phyloP scores from a whole-genome alignment of 2,113 vertebrate species.

The Diadophis punctatus region DNA sequence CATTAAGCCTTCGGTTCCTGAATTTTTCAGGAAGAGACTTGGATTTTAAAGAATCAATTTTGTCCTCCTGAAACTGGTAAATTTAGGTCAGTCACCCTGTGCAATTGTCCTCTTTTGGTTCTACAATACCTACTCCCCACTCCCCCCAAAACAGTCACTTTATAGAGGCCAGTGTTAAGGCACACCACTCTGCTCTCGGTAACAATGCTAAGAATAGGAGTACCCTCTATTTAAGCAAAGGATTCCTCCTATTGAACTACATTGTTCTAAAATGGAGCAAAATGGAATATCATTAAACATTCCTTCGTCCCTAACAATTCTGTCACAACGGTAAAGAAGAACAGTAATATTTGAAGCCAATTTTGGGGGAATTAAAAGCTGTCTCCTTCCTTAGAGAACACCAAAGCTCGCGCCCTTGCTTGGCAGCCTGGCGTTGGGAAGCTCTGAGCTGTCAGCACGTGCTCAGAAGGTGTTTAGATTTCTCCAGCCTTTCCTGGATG shows the following conservation, averaged over 20 bases:
- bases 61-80: slow-evolving; percentile 16
- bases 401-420: not conserved
- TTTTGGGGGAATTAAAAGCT: slow-evolving; percentile 38
- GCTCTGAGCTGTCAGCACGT: not conserved
- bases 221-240: slow-evolving; percentile 46
- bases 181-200: slow-evolving; percentile 30
- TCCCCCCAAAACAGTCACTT: slow-evolving; percentile 50
- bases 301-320: not conserved
- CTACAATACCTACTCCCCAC: slow-evolving; percentile 37
- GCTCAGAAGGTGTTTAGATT: not conserved
- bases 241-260: slow-evolving; percentile 61
- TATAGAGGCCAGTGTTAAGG: slow-evolving; percentile 56
- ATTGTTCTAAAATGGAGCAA: slow-evolving; percentile 65
- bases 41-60: not conserved
- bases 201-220: slow-evolving; percentile 32
- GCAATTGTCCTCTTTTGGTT: slow-evolving; percentile 45
- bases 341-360: slow-evolving; percentile 42
- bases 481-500: not conserved
- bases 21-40: not conserved
- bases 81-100: slow-evolving; percentile 26
- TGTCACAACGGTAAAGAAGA: slow-evolving; percentile 55
- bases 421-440: not conserved
- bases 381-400: slow-evolving; percentile 3
- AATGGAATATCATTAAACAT: slow-evolving; percentile 59
- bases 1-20: not conserved